A percentile compares a stretch with the other conserved stretches of the same genome.
phyloP scores from a whole-genome alignment of 2,888 invertebrate genomes.

The Eupithecia abbreviata region DNA sequence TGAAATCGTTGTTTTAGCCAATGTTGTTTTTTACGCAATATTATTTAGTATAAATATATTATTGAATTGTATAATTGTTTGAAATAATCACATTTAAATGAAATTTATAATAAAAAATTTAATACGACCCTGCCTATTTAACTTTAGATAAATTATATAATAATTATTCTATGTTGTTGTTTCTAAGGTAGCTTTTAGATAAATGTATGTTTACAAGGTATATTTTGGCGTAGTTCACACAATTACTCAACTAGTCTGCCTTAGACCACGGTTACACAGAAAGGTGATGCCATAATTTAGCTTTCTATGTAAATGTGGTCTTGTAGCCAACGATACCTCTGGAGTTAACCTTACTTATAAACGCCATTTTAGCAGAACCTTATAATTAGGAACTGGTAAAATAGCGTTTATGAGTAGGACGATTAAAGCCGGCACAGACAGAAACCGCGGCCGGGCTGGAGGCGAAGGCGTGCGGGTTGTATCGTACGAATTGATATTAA shows the following conservation, averaged over 20 bases:
- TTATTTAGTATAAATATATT: slow-evolving; percentile 23
- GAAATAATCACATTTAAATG: not conserved
- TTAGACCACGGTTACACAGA: slow-evolving; percentile 46
- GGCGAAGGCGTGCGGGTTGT: too few species aligned
- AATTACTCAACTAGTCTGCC: slow-evolving; percentile 73
- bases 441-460: too few species aligned
- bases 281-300: slow-evolving; percentile 36
- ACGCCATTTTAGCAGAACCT: slow-evolving; percentile 3
- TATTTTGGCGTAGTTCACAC: slow-evolving; percentile 60
- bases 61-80: not conserved
- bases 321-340: slow-evolving; percentile 68
- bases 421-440: slow-evolving; percentile 18
- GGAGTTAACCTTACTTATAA: slow-evolving; percentile 46
- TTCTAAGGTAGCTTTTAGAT: slow-evolving; percentile 60
- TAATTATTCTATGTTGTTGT: slow-evolving; percentile 34
- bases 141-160: slow-evolving; percentile 28
- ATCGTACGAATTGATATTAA: too few species aligned
- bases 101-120: not conserved
- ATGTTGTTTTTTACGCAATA: slow-evolving; percentile 24
- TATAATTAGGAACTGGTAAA: not conserved
- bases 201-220: slow-evolving; percentile 38
- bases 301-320: slow-evolving; percentile 17
- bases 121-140: slow-evolving; percentile 24
- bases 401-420: slow-evolving; percentile 7
- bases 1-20: slow-evolving; percentile 13